Conservation (phyloP, 2,888 invertebrate species). For the Teleiodes luculella region DNA sequence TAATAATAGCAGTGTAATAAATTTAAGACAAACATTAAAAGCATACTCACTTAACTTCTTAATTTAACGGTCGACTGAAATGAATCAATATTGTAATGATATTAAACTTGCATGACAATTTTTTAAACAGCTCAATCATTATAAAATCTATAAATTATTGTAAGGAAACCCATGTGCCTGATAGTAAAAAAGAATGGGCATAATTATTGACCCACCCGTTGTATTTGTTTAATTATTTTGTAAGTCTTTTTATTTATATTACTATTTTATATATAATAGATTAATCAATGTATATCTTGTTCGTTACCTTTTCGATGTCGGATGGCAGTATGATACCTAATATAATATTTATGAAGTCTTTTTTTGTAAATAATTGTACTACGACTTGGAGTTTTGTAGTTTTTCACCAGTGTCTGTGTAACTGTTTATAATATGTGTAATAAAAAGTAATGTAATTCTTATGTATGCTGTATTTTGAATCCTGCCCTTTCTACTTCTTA, state of each 20-base stretch:
- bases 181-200: slow-evolving; percentile 10
- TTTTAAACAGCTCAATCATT: slow-evolving; percentile 1
- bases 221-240: slow-evolving; percentile 1
- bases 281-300: slow-evolving; percentile 5
- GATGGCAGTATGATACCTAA: not conserved
- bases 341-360: slow-evolving; percentile 15
- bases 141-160: not conserved
- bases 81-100: slow-evolving; percentile 2
- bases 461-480: slow-evolving; percentile 16
- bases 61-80: slow-evolving; percentile 1
- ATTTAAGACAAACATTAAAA: not conserved
- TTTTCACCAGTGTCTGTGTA: slow-evolving; percentile 69
- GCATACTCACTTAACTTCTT: not conserved
- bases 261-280: slow-evolving; percentile 3
- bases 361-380: slow-evolving; percentile 58
- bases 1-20: not conserved
- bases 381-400: slow-evolving; percentile 60
- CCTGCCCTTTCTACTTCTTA: not conserved
- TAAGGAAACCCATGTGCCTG: slow-evolving; percentile 14
- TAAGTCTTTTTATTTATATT: slow-evolving; percentile 5
- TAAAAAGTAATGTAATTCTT: slow-evolving; percentile 56
- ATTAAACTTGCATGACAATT: slow-evolving; percentile 14
- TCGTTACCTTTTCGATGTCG: not conserved
- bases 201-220: slow-evolving; percentile 11
- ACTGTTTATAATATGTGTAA: slow-evolving; percentile 67